Base-by-base conservation (phyloP, 2,797 vertebrate species). In the Oryzias dopingdopingensis region DNA sequence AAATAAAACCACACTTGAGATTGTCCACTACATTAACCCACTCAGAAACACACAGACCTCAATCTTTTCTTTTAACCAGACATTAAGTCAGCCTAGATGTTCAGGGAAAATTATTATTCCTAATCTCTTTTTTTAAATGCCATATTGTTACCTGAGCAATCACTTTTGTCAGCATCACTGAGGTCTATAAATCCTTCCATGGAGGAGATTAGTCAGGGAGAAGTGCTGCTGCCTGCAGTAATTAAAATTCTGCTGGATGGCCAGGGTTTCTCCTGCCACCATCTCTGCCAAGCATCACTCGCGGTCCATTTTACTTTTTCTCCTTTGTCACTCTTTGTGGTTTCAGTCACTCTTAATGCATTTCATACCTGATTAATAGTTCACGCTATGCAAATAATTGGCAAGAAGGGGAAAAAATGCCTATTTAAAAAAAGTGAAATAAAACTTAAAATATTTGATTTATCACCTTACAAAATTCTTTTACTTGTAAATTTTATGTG, bases 241-340 rank as follows among this genome's bases (percentile, higher is more conserved):
- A 91, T 91, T 91, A 90, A 88, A 86, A 88, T 88, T 85, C 82
- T 81, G 79, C 84, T 74, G 80, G 79, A 85, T 76, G 77, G 84
- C 70, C 78, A 63, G 77, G 43, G 70, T 72, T 78, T 74, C 70
- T 84, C 72, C 67, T 73, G 66, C 74, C 76, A 72, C 78, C 78
- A 58, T 81, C 77, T 79, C 71, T 61, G 72, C 72, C 72, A 70
- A 86, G 84, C 77, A 83, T 86, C 67, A 48, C 73, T 80, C 26
- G 24, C 65, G 71, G 62, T 67, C 71, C 77, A 74, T 78, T 77
- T 81, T 15, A 42, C 71, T 68, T 62, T 59, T 61, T 52, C 62
- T 57, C 67, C 78, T 77, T 85, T 76, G 81, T 86, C 74, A 70
- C 72, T 72, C 53, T 82, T 62, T 62, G 45, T 62, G 63, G 59